phyloP scores from a whole-genome alignment of 2,888 invertebrate genomes.

The Byasa hedistus region DNA sequence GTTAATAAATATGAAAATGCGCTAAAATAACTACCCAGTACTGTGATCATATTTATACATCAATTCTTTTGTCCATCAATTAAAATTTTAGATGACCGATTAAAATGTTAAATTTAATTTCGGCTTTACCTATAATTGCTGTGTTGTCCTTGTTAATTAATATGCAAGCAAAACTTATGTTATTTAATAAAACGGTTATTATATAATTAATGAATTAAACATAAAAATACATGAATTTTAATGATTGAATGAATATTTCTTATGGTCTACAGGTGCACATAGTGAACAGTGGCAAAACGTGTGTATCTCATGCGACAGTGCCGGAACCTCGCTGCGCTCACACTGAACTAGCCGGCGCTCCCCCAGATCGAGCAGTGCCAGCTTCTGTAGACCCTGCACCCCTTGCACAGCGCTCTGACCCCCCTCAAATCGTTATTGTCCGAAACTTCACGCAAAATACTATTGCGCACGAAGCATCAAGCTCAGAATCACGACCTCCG shows the following conservation, averaged over 20 bases:
- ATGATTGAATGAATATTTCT: neutral
- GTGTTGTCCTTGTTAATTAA: too few species aligned
- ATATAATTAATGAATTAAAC: too few species aligned
- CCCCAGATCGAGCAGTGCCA: slow-evolving; percentile 39
- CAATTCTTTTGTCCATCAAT: too few species aligned
- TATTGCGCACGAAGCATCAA: slow-evolving; percentile 37
- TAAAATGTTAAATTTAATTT: too few species aligned
- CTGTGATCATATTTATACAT: too few species aligned
- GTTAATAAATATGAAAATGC: too few species aligned
- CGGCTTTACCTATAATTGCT: too few species aligned
- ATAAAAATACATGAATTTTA: too few species aligned
- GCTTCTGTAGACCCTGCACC: slow-evolving; percentile 37
- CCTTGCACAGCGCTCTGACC: slow-evolving; percentile 16
- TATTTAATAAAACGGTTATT: too few species aligned
- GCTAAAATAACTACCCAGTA: too few species aligned
- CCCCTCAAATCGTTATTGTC: slow-evolving; percentile 42
- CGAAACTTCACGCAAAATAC: slow-evolving; percentile 39
- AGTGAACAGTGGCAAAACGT: slow-evolving; percentile 50
- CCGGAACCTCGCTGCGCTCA: slow-evolving; percentile 37
- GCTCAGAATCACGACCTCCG: slow-evolving; percentile 38
- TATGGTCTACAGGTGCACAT: slow-evolving; percentile 60
- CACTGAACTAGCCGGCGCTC: slow-evolving; percentile 38
- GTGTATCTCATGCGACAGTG: slow-evolving; percentile 36
- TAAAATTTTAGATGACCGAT: too few species aligned
- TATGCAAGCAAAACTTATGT: too few species aligned